Percentiles rank a stretch among this genome's conserved stretches.
phyloP scores from a whole-genome alignment of 2,888 invertebrate genomes.

The Athripsodes cinereus region DNA sequence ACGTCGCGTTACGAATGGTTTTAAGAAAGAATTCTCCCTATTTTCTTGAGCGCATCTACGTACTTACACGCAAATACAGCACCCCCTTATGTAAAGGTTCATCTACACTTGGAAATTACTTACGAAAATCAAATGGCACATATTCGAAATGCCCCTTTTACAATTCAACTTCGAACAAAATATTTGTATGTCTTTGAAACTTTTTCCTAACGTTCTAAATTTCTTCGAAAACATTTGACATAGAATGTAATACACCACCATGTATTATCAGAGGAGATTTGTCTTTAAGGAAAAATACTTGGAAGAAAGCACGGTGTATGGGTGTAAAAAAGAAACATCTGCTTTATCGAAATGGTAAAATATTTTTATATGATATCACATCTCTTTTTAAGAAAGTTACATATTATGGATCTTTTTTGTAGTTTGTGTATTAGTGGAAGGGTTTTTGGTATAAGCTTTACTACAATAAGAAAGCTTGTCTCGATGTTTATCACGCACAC shows the following conservation, averaged over 20 bases:
- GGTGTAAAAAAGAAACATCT: not conserved
- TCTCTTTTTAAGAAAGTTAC: not conserved
- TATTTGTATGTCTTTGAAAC: not conserved
- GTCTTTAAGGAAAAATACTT: not conserved
- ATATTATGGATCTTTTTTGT: not conserved
- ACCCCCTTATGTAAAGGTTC: conserved; percentile 19
- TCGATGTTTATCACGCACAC: conserved; percentile 25
- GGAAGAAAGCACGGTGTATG: not conserved
- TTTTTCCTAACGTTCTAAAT: not conserved
- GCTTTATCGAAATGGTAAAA: not conserved
- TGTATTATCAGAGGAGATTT: conserved; percentile 6
- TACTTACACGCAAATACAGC: conserved; percentile 22
- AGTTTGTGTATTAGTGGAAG: conserved; percentile 3
- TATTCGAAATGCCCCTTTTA: not conserved
- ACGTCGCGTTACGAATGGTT: conserved; percentile 27
- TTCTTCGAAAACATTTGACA: not conserved
- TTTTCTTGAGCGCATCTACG: conserved; percentile 24
- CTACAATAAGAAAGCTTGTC: conserved; percentile 27
- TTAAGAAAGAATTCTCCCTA: conserved; percentile 25
- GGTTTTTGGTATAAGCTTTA: conserved; percentile 15
- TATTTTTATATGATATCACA: not conserved
- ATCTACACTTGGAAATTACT: not conserved
- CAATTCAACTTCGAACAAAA: not conserved
- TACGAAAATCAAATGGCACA: not conserved
- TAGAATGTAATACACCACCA: conserved; percentile 1